Evolutionary conservation across 37 sponge, comb jelly and placozoan genomes (phyloP).

Genomic region (Beroe ovata): DNA sequence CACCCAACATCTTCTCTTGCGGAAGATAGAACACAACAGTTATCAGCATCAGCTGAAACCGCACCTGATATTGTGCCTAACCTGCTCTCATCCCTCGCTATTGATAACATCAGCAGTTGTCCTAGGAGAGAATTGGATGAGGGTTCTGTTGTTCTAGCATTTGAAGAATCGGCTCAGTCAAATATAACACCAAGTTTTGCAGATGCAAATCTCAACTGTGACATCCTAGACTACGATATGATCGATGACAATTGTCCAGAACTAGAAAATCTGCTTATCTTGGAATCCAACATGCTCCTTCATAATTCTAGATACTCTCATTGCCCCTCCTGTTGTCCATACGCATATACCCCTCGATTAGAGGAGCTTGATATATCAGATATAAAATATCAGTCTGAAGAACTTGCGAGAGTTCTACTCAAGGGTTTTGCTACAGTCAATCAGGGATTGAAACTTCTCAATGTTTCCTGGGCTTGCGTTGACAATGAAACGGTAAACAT

Average conservation of each 20-base stretch:
- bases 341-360: conserved; percentile 42
- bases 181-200: no score
- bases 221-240: conserved; percentile 1
- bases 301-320: conserved; percentile 37
- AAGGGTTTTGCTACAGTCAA: conserved; percentile 18
- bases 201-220: no score
- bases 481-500: conserved; percentile 32
- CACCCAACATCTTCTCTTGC: no score
- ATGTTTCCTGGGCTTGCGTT: conserved; percentile 32
- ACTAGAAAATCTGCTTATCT: conserved; percentile 1
- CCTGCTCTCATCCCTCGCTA: no score
- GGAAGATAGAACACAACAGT: no score
- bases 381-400: conserved; percentile 28
- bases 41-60: no score
- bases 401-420: background rate
- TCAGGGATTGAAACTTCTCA: conserved; percentile 10
- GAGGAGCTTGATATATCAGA: conserved; percentile 25
- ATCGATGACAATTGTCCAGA: conserved; percentile 40
- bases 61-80: no score
- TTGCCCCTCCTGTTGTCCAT: conserved; percentile 47
- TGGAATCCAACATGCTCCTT: background rate
- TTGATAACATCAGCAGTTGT: no score
- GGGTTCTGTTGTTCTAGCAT: no score
- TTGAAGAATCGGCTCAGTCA: no score
- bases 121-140: no score